Conservation (phyloP, 2,797 vertebrate species). For the Sebastes hubbsi region DNA sequence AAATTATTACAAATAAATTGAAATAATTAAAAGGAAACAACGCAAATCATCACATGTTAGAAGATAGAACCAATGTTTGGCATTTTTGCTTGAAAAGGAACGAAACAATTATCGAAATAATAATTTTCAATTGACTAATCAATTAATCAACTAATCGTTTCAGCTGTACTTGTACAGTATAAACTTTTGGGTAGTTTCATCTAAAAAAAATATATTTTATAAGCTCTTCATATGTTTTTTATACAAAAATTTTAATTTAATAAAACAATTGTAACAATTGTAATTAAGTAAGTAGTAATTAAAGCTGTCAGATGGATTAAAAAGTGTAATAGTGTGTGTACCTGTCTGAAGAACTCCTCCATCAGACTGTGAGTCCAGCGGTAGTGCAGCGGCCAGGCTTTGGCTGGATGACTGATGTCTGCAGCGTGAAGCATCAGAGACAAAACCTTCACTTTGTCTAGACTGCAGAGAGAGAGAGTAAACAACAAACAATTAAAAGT, state of each 20-base stretch:
- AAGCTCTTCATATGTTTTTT: not conserved
- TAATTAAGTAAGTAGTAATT: not conserved
- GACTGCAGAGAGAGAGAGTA: constrained; percentile 75
- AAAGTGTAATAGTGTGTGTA: constrained; percentile 19
- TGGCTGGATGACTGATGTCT: constrained; percentile 98
- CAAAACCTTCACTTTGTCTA: constrained; percentile 96
- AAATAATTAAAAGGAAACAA: too few species aligned
- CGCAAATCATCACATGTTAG: too few species aligned
- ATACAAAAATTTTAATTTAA: not conserved
- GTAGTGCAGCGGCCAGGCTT: constrained; percentile 93
- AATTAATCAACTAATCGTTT: not conserved
- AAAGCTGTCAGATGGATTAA: not conserved
- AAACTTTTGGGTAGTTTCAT: not conserved
- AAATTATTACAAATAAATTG: too few species aligned
- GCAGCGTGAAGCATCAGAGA: constrained; percentile 98
- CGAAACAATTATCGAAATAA: not conserved
- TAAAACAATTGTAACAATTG: not conserved
- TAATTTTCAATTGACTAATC: not conserved
- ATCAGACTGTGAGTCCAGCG: constrained; percentile 97
- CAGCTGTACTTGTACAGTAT: not conserved
- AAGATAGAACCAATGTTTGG: not conserved
- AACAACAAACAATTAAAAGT: not conserved
- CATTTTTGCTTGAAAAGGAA: not conserved
- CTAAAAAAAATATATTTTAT: not conserved
- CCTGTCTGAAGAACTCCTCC: constrained; percentile 99